Base-by-base conservation (phyloP, 2,888 invertebrate species). In the Hydropsyche betteni region DNA sequence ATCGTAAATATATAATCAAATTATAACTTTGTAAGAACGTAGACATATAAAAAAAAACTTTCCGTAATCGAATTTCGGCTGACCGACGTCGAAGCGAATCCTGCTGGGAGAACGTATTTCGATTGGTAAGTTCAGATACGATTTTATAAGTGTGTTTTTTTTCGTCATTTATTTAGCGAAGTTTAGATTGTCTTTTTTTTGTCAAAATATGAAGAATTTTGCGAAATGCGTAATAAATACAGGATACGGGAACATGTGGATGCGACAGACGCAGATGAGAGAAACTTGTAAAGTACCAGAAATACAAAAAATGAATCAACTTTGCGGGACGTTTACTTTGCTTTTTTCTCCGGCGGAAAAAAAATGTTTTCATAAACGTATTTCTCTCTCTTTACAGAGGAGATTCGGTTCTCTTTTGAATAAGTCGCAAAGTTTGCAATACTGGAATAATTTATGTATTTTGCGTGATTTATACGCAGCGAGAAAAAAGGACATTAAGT, bases 391-490 rank as follows among this genome's bases (percentile, higher is more conserved):
- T 55, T 55, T 55, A n/a, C 55, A 6, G 44, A 44, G 44, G 10
- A 44, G 44, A 44, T 44, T 44, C 44, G 44, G 44, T 44, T 44
- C 44, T 44, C 16, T 55, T 55, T 55, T 16, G 55, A 55, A 34
- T 64, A 64, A 64, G 64, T 36, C 64, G 12, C 34, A 61, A 36
- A 64, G 64, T 64, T 64, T 64, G 24, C 64, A 64, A 36, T 64
- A 36, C 64, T 8, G 36, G 64, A 34, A 64, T 44, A 36, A 64
- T 33, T 64, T 64, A 64, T 36, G 64, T 64, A 64, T 64, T 64
- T 64, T 36, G n/a, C 64, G 64, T 64, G 64, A 64, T 64, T 64
- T 64, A 64, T 64, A 36, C 34, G 34, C 64, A 10, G 34, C 12
- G 36, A 5, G 44, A 44, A 44, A 64, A 36, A 16, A 64, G 34